These are phyloP conservation scores for Spermophilus dauricus DNA, from an alignment of 2,113 vertebrate genomes.

Conservation along the genomic window DNA sequence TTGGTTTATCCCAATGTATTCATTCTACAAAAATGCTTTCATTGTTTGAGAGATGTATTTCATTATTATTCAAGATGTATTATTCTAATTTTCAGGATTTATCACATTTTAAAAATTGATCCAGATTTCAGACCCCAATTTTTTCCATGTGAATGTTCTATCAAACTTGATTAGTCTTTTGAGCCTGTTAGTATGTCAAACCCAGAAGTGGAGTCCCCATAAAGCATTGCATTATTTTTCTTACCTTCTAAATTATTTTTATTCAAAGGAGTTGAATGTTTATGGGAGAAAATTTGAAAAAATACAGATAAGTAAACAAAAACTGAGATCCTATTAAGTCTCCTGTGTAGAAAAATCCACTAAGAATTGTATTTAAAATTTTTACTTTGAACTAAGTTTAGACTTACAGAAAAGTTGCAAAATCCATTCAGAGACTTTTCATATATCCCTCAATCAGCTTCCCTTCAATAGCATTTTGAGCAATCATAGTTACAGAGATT, in stretches of 20 bases:
- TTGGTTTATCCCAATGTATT: background rate
- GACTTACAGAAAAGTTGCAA: background rate
- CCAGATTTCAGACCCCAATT: background rate
- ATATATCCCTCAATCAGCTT: background rate
- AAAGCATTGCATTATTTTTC: background rate
- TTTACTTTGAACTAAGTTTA: constrained; percentile 20
- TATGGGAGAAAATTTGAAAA: background rate
- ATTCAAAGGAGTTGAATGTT: background rate
- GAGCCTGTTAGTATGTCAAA: background rate
- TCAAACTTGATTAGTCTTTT: background rate
- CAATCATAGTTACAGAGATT: background rate
- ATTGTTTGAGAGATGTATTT: background rate
- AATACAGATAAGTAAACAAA: background rate
- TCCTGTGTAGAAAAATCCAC: background rate
- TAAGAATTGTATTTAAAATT: background rate
- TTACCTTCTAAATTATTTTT: background rate
- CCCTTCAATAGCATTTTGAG: background rate
- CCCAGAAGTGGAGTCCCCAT: background rate
- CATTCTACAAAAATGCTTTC: background rate
- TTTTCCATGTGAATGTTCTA: background rate
- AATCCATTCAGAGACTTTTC: background rate
- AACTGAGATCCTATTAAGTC: background rate
- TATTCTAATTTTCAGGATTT: background rate
- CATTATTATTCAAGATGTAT: background rate
- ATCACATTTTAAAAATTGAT: background rate